A percentile compares a stretch with the other conserved stretches of the same genome.
These are phyloP conservation scores for Sphaerophoria rueppellii DNA, from an alignment of 2,888 invertebrate genomes.

Conservation along the genomic window DNA sequence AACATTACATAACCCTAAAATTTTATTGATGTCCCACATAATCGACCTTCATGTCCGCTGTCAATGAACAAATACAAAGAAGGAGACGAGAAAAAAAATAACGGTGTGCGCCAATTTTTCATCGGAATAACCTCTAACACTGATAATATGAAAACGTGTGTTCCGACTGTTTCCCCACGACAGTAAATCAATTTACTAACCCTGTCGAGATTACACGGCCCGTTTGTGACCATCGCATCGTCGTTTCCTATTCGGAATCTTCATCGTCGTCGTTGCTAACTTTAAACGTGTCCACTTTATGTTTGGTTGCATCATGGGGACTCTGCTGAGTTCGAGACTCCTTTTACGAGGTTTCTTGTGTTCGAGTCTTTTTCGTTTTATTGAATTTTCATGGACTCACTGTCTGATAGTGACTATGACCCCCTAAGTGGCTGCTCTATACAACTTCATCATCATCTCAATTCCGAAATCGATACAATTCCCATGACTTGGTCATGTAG, in stretches of 20 bases:
- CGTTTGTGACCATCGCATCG: constrained; percentile 9
- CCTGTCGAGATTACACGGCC: constrained; percentile 66
- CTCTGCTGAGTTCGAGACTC: constrained; percentile 2
- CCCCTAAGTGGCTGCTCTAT: constrained; percentile 68
- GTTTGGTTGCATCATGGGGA: constrained; percentile 53
- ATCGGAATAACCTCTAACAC: constrained; percentile 69
- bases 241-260: background rate
- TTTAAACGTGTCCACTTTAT: constrained; percentile 61
- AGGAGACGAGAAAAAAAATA: constrained; percentile 9
- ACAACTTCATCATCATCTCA: constrained; percentile 65
- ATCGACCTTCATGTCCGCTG: constrained; percentile 59
- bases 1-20: too few relatives aligned
- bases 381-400: constrained; percentile 47
- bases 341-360: background rate
- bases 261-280: background rate
- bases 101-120: constrained; percentile 63
- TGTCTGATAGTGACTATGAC: constrained; percentile 43
- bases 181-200: constrained; percentile 70
- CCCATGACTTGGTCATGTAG: constrained; percentile 69
- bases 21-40: constrained; percentile 53
- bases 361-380: constrained; percentile 13
- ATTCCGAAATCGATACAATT: constrained; percentile 71
- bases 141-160: constrained; percentile 70
- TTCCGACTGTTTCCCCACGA: constrained; percentile 64
- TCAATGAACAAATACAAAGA: background rate